Percentiles rank a stretch among this genome's conserved stretches.
Evolutionary conservation across 2,113 vertebrate species (phyloP).

Genomic region (Hemibagrus wyckioides): DNA sequence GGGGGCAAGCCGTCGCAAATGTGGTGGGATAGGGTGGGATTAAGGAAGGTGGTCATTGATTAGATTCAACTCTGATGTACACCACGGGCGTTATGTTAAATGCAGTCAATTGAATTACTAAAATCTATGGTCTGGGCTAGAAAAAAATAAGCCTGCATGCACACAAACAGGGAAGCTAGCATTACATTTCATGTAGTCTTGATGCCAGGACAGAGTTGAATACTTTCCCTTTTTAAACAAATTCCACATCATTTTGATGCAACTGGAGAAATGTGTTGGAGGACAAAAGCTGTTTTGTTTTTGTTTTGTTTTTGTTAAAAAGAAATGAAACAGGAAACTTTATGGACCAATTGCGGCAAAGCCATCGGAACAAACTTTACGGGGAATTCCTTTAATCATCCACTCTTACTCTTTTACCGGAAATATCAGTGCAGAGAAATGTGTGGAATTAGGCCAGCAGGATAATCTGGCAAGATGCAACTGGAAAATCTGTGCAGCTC

Average conservation of each 20-base stretch:
- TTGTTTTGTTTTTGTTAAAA: neutral
- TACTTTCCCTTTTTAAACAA: neutral
- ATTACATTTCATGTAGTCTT: neutral
- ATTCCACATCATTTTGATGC: neutral
- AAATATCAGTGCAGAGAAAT: slow-evolving; percentile 27
- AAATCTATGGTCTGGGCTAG: neutral
- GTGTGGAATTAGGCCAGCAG: slow-evolving; percentile 25
- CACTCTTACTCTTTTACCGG: slow-evolving; percentile 7
- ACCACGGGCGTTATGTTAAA: too few relatives aligned
- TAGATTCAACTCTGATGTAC: neutral
- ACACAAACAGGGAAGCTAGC: neutral
- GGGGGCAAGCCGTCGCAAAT: slow-evolving; percentile 48
- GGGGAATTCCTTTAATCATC: slow-evolving; percentile 11
- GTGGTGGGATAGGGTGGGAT: neutral
- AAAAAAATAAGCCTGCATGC: neutral
- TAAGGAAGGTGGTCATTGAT: neutral
- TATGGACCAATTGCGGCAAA: neutral
- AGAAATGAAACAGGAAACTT: slow-evolving; percentile 11
- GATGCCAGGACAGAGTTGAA: too few relatives aligned
- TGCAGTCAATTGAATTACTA: neutral
- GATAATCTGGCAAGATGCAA: slow-evolving; percentile 24
- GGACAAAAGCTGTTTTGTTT: slow-evolving; percentile 1
- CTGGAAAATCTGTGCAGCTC: slow-evolving; percentile 29
- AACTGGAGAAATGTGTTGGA: neutral
- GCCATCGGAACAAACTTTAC: neutral